phyloP scores from a whole-genome alignment of 2,797 vertebrate genomes.

The Sebastes alutus region DNA sequence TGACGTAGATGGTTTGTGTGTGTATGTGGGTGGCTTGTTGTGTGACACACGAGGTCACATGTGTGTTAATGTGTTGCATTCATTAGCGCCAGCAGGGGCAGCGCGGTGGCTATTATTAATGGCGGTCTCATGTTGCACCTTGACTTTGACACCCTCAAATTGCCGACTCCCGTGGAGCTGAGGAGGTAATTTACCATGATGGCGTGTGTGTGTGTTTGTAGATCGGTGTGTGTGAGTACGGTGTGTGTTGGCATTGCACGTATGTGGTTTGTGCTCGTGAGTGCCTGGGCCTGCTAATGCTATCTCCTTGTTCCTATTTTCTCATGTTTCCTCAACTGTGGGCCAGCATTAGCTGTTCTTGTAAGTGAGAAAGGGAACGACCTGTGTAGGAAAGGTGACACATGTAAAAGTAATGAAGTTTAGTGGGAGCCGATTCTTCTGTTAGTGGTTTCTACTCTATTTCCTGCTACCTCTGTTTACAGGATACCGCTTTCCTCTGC shows the following conservation, averaged over 20 bases:
- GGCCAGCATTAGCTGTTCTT: background rate
- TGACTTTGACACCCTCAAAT: slow-evolving; percentile 56
- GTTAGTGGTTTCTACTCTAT: background rate
- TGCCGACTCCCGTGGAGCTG: slow-evolving; percentile 12
- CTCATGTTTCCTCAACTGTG: slow-evolving; percentile 29
- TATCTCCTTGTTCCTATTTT: slow-evolving; percentile 21
- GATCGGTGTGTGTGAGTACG: background rate
- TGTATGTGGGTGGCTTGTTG: background rate
- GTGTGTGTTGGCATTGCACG: background rate
- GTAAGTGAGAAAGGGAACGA: slow-evolving; percentile 19
- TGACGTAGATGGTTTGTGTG: background rate
- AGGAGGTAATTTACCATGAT: slow-evolving; percentile 45
- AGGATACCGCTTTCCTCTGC: background rate
- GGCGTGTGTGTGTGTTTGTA: background rate
- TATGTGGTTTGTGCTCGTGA: background rate
- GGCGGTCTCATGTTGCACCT: slow-evolving; percentile 58
- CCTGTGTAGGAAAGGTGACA: background rate
- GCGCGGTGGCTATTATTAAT: slow-evolving; percentile 48
- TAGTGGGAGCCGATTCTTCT: background rate
- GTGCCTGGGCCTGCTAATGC: slow-evolving; percentile 1
- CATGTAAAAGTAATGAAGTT: background rate
- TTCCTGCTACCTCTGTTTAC: background rate
- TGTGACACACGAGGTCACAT: background rate
- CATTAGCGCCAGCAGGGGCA: slow-evolving; percentile 35
- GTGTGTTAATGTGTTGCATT: slow-evolving; percentile 46